A percentile compares a stretch with the other conserved stretches of the same genome.
Conservation (phyloP, 2,113 vertebrate genomes). For the Chinchilla lanigera region DNA sequence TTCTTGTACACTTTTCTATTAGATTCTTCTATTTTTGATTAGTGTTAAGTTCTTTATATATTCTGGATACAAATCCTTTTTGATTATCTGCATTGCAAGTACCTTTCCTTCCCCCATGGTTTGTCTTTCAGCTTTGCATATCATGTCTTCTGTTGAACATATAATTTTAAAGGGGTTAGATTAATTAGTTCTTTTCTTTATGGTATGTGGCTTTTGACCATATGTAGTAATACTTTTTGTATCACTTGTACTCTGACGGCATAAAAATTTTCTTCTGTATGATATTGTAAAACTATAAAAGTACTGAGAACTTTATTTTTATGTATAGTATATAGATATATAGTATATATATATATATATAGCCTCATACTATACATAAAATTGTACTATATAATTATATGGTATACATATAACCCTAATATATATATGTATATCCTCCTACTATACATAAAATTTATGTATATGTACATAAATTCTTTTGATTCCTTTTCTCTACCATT, state of each 20-base stretch:
- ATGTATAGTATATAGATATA: neutral
- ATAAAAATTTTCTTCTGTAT: neutral
- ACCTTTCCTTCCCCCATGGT: neutral
- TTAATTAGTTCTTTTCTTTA: neutral
- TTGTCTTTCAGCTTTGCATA: conserved; percentile 19
- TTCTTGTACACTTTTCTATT: neutral
- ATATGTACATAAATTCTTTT: neutral
- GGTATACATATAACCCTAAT: too few relatives aligned
- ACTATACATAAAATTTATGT: too few relatives aligned
- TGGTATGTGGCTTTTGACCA: neutral
- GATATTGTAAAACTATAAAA: neutral
- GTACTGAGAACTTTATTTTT: neutral
- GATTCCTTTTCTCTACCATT: neutral
- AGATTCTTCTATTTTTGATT: neutral
- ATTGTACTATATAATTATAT: too few relatives aligned
- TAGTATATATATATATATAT: neutral
- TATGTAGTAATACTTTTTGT: neutral
- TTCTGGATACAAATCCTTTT: neutral
- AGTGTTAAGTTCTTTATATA: neutral
- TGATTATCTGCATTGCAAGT: neutral
- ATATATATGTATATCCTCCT: too few relatives aligned
- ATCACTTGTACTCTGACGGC: neutral
- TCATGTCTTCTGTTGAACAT: conserved; percentile 19
- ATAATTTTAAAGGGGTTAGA: neutral
- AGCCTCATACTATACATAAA: too few relatives aligned